Conservation (phyloP, 2,797 vertebrate genomes). For the Anguilla obscura region DNA sequence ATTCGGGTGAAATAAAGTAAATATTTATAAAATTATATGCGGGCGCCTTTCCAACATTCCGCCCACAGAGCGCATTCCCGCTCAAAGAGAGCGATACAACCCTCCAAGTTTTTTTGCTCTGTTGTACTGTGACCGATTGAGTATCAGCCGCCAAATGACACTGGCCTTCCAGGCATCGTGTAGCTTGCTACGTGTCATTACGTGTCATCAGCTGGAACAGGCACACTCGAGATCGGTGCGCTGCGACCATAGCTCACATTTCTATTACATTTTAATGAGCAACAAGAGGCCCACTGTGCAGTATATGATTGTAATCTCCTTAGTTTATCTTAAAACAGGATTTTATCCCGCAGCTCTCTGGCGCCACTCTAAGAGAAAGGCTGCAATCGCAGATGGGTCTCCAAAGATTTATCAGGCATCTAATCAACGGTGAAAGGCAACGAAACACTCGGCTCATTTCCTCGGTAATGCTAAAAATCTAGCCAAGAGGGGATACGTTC, state of each 20-base stretch:
- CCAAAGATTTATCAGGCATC: conserved; percentile 47
- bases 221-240: conserved; percentile 27
- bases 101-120: neutral
- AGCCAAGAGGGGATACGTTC: conserved; percentile 44
- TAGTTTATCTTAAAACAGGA: conserved; percentile 40
- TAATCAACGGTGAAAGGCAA: conserved; percentile 46
- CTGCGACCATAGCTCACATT: conserved; percentile 28
- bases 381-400: conserved; percentile 71
- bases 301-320: conserved; percentile 30
- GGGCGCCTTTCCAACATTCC: conserved; percentile 17
- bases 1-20: neutral
- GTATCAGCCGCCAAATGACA: conserved; percentile 24
- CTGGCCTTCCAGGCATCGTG: conserved; percentile 26
- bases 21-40: neutral
- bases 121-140: conserved; percentile 25
- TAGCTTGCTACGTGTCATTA: conserved; percentile 23
- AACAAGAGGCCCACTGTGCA: conserved; percentile 27
- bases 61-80: neutral
- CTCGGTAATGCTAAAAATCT: conserved; percentile 47
- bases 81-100: neutral
- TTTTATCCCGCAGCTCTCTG: conserved; percentile 78
- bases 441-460: conserved; percentile 46
- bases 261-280: conserved; percentile 46
- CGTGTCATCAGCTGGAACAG: conserved; percentile 22
- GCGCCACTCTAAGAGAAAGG: conserved; percentile 88